Conservation (phyloP, 2,888 invertebrate genomes). For the Pemphredon lugubris region DNA sequence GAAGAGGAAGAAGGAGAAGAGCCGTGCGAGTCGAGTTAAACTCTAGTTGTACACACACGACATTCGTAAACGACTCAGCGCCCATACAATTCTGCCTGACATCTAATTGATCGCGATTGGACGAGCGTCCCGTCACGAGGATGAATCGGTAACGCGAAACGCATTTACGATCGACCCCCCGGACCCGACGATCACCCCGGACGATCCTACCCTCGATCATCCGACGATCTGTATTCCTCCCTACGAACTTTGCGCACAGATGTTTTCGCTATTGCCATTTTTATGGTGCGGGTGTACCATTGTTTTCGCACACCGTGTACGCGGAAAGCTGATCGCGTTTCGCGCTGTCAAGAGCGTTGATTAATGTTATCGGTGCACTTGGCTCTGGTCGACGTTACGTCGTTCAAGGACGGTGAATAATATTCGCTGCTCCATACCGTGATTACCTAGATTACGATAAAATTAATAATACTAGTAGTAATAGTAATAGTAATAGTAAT, state of each 20-base stretch:
- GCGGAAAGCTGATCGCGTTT: too few species aligned
- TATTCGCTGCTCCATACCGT: constrained; percentile 23
- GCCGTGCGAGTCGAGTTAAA: constrained; percentile 26
- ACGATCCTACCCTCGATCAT: neutral
- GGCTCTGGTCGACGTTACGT: constrained; percentile 27
- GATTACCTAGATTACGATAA: constrained; percentile 12
- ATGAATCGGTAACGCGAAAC: constrained; percentile 23
- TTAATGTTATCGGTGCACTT: constrained; percentile 41
- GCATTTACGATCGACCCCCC: constrained; percentile 7
- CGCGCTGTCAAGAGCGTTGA: constrained; percentile 9
- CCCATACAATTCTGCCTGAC: constrained; percentile 49
- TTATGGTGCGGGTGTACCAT: too few species aligned
- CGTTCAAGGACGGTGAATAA: constrained; percentile 32
- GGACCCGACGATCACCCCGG: neutral
- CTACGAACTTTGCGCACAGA: too few species aligned
- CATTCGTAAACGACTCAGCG: constrained; percentile 56
- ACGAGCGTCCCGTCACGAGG: constrained; percentile 39
- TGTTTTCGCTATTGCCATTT: too few species aligned
- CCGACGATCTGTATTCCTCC: too few species aligned
- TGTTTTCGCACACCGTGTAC: too few species aligned
- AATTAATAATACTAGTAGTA: too few species aligned
- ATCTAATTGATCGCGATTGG: constrained; percentile 59
- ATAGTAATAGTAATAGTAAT: too few species aligned
- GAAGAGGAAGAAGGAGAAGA: neutral
- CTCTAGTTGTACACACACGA: constrained; percentile 36